Base-by-base conservation (phyloP, 2,797 vertebrate genomes). In the Pseudopleuronectes americanus region DNA sequence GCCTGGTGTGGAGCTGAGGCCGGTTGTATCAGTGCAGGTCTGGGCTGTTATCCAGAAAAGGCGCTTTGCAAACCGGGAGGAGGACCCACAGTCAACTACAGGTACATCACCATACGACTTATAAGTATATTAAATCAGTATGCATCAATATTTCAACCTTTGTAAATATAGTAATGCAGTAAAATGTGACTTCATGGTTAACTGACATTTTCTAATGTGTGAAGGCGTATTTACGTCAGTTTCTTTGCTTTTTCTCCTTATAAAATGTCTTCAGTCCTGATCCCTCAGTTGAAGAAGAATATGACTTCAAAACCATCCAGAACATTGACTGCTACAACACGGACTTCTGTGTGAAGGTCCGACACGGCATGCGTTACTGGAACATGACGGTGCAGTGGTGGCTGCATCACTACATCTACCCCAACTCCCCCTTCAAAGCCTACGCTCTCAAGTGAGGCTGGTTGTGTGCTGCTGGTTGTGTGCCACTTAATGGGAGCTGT, bases 361-460 rank as follows among this genome's bases (percentile, higher is more conserved):
- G 96, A n/a, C 96, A 98, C 0, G 96, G 96, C 59, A 97, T 98
- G 96, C 95, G 95, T 4, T 96, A 96, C 92, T 98, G 96, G 97
- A 98, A 98, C 92, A 98, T 97, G 97, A 96, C 95, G 0, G 96
- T 98, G 67, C 96, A 98, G 85, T 98, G 97, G 97, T 98, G 97
- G 96, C 91, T 98, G 75, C 96, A 96, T 17, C 93, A 97, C 77
- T 97, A 98, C 81, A 90, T 97, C 90, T 97, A 97, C 90, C 93
- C 95, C 81, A 96, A 94, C 0, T 89, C 96, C 0, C 97, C 97
- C 8, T 88, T 94, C 73, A 94, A 80, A 79, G 86, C 94, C 51
- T 96, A 96, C 48, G 91, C 96, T 2, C 90, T 98, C 71, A 94
- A 95, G 96, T 97, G 83, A 89, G 92, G 19, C 19, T 55, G 23